A percentile compares a stretch with the other conserved stretches of the same genome.
Evolutionary conservation across 2,888 invertebrate genomes (phyloP).

Genomic region (Aphelenchoides bicaudatus): DNA sequence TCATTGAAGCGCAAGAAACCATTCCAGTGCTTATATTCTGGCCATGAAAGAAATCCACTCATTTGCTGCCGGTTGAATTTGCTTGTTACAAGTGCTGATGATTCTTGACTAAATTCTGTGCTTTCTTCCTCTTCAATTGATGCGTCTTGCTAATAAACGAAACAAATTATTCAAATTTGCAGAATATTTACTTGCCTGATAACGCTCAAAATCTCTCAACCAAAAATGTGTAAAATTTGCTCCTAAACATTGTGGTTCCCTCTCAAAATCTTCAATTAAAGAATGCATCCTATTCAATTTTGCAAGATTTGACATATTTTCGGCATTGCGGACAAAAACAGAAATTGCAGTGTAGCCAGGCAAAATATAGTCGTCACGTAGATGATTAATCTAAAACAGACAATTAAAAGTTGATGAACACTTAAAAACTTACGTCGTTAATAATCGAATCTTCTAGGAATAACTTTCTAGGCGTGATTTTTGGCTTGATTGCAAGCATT

Average conservation of each 20-base stretch:
- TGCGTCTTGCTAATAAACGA: constrained; percentile 17
- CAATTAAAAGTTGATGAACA: not conserved
- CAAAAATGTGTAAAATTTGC: constrained; percentile 52
- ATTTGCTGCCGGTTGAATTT: constrained; percentile 31
- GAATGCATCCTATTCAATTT: constrained; percentile 33
- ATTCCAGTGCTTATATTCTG: constrained; percentile 53
- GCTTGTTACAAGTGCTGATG: not conserved
- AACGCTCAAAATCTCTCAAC: constrained; percentile 42
- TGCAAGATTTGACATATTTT: constrained; percentile 40
- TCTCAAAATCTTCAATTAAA: constrained; percentile 46
- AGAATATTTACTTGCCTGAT: constrained; percentile 8
- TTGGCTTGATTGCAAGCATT: constrained; percentile 43
- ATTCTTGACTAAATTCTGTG: not conserved
- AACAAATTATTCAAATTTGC: not conserved
- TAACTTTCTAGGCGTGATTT: constrained; percentile 50
- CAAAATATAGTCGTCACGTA: constrained; percentile 48
- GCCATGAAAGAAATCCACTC: constrained; percentile 50
- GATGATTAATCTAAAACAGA: constrained; percentile 42
- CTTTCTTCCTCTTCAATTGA: constrained; percentile 26
- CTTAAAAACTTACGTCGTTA: constrained; percentile 34
- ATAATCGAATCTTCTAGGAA: constrained; percentile 51
- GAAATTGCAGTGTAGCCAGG: constrained; percentile 52
- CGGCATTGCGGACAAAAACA: constrained; percentile 51
- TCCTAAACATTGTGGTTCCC: constrained; percentile 46
- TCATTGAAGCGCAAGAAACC: constrained; percentile 46